Percentiles rank a stretch among this genome's conserved stretches.
Evolutionary conservation across 92 coral and sea anemone species (phyloP).

Genomic region (Isaurus tuberculatus): DNA sequence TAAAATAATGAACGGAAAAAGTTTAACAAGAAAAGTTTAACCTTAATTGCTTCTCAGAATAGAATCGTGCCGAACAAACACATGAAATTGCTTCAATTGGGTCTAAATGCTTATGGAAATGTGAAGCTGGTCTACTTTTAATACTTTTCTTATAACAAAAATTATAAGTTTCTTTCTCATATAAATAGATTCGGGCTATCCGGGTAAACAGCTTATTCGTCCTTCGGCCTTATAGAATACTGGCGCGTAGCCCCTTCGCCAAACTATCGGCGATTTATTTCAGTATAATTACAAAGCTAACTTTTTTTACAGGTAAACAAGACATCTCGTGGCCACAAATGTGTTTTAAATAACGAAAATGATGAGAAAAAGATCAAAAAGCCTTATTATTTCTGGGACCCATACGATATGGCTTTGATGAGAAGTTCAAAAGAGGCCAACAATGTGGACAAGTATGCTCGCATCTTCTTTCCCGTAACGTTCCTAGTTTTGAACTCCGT

Average conservation of each 20-base stretch:
- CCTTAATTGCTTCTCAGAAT: too few relatives aligned
- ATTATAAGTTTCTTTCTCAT: too few relatives aligned
- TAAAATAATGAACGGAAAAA: too few relatives aligned
- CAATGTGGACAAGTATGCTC: constrained; percentile 78
- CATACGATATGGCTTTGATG: constrained; percentile 70
- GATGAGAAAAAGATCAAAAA: constrained; percentile 25
- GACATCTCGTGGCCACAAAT: background rate
- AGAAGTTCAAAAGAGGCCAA: constrained; percentile 71
- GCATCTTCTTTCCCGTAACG: constrained; percentile 83
- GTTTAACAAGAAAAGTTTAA: too few relatives aligned
- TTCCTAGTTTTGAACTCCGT: constrained; percentile 77
- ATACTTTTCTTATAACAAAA: too few relatives aligned
- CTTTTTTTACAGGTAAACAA: constrained; percentile 18
- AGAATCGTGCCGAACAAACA: too few relatives aligned
- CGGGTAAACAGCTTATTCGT: too few relatives aligned
- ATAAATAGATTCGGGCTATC: too few relatives aligned
- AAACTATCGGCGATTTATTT: background rate
- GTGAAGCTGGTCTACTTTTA: too few relatives aligned
- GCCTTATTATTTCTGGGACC: constrained; percentile 80
- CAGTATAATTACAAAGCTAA: background rate
- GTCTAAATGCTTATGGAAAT: too few relatives aligned
- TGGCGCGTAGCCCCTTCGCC: background rate
- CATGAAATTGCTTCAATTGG: too few relatives aligned
- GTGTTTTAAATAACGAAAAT: background rate
- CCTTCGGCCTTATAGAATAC: background rate